Base-by-base conservation (phyloP, 2,797 vertebrate species). In the Myotis planiceps region DNA sequence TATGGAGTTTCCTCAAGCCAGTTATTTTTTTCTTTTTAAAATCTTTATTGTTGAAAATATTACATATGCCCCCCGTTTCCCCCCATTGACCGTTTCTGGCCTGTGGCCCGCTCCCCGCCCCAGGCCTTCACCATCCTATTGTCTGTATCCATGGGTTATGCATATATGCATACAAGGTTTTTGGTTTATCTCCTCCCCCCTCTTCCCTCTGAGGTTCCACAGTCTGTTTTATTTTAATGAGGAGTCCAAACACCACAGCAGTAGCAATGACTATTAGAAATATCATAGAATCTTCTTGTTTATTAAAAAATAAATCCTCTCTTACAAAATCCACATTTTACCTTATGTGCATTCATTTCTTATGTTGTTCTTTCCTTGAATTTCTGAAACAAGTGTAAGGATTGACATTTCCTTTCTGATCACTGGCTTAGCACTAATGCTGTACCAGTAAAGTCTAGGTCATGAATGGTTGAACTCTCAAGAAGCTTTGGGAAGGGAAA, bases 381-480 rank as follows among this genome's bases (percentile, higher is more conserved):
- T 86, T 84, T 92, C 71, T 94, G 49, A 92, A 83, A 69, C 37
- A 92, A 92, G 6, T 80, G 18, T 86, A 80, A 85, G 42, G 42
- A 81, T 45, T 92, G 91, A 84, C 66, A n/a, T 96, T 97, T 96
- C 92, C 79, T 95, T 79, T 89, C 66, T 96, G 75, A 87, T 90
- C 88, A 74, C 71, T 69, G 51, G 55, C 75, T 80, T 81, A 89
- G 53, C 88, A 86, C 84, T 94, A 95, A 95, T 92, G 58, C 76
- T 65, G 1, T 76, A 63, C 65, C 88, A 80, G 74, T 83, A 37
- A 47, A 92, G 88, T 87, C 74, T 82, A 75, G 74, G 74, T 92
- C 89, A 87, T 92, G 53, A 96, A 82, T 91, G 75, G 53, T 27
- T 95, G 85, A 90, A 81, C 47, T 87, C 83, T 91, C 34, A 83